Evolutionary conservation across 1,140 invertebrate genomes (phyloP).

Genomic region (Nebria ingens): DNA sequence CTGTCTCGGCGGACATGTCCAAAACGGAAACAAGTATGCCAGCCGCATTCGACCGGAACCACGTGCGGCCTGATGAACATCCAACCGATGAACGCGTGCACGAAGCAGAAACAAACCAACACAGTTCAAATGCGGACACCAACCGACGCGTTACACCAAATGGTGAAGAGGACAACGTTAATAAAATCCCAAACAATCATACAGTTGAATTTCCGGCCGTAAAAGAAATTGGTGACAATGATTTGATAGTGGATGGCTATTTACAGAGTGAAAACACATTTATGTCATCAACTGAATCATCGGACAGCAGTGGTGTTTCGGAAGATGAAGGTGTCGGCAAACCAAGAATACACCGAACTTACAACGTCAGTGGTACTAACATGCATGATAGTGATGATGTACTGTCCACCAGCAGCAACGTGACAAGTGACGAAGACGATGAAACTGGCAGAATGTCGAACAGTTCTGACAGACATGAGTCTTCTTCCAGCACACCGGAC

Average conservation of each 20-base stretch:
- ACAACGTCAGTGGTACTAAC: slow-evolving; percentile 27
- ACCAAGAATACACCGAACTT: slow-evolving; percentile 22
- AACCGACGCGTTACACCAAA: neutral
- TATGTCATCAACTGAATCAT: slow-evolving; percentile 40
- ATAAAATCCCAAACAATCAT: neutral
- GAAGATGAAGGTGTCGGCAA: slow-evolving; percentile 25
- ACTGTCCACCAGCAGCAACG: slow-evolving; percentile 26
- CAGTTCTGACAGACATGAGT: slow-evolving; percentile 38
- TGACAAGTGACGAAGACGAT: slow-evolving; percentile 26
- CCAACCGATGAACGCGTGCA: neutral
- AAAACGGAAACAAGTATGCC: slow-evolving; percentile 10
- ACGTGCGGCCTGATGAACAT: neutral
- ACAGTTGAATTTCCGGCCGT: neutral
- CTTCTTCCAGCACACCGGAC: slow-evolving; percentile 42
- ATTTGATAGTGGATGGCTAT: slow-evolving; percentile 33
- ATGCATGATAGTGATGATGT: slow-evolving; percentile 25
- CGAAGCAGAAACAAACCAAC: neutral
- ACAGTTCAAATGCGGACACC: neutral
- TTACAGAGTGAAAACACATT: slow-evolving; percentile 44
- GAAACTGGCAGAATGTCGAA: slow-evolving; percentile 22
- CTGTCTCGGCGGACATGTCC: neutral
- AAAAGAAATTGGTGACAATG: slow-evolving; percentile 13
- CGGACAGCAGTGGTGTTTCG: slow-evolving; percentile 39
- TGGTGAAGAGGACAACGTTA: neutral
- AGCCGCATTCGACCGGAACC: slow-evolving; percentile 10